Conservation (phyloP, 2,888 invertebrate genomes). For the Linnaemya vulpina region DNA sequence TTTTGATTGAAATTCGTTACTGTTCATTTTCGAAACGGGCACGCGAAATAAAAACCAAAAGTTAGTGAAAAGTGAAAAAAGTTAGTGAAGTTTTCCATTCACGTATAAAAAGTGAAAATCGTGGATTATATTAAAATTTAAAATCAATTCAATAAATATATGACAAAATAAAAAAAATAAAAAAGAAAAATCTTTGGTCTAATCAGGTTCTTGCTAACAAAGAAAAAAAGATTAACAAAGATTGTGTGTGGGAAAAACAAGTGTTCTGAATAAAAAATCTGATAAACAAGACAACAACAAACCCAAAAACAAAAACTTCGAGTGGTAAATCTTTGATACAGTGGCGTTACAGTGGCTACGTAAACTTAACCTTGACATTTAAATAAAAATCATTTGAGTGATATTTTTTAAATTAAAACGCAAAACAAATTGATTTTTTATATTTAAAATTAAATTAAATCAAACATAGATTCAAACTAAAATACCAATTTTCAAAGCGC, state of each 20-base stretch:
- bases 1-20: not conserved
- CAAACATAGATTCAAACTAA: too few relatives aligned
- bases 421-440: not conserved
- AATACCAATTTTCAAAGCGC: too few relatives aligned
- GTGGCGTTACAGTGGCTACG: not conserved
- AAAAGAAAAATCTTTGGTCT: not conserved
- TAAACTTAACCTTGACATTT: slow-evolving; percentile 42
- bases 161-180: too few relatives aligned
- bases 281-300: slow-evolving; percentile 1
- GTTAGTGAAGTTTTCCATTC: not conserved
- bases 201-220: not conserved
- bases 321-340: not conserved
- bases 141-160: not conserved
- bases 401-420: not conserved
- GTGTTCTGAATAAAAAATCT: slow-evolving; percentile 37
- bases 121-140: not conserved
- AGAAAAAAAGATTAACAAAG: not conserved
- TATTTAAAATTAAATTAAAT: not conserved
- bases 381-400: not conserved
- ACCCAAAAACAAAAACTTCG: not conserved
- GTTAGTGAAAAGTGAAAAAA: slow-evolving; percentile 25
- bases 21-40: slow-evolving; percentile 7
- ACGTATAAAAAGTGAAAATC: not conserved
- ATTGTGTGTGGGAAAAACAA: slow-evolving; percentile 52
- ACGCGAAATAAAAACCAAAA: slow-evolving; percentile 31